phyloP scores from a whole-genome alignment of 2,888 invertebrate genomes.

The Coelinius sp. region DNA sequence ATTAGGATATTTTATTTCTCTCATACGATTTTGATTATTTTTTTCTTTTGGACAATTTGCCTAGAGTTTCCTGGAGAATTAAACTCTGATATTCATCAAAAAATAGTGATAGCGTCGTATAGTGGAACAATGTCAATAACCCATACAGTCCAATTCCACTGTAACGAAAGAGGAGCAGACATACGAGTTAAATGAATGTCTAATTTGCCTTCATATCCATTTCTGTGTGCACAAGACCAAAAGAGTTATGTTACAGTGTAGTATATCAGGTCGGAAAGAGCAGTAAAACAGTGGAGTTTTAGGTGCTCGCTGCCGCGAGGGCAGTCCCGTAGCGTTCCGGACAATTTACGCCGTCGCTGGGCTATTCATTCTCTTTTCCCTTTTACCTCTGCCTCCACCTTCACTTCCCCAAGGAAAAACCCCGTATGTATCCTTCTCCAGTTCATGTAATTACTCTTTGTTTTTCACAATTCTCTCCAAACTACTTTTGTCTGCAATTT shows the following conservation, averaged over 20 bases:
- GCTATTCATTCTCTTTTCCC: constrained; percentile 41
- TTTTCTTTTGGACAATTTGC: no score
- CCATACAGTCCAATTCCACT: no score
- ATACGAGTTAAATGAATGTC: background rate
- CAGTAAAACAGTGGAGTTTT: background rate
- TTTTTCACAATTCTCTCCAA: background rate
- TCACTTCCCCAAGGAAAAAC: background rate
- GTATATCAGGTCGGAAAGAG: background rate
- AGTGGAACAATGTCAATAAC: no score
- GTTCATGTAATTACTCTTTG: background rate
- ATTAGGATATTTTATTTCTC: no score
- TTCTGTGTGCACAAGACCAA: background rate
- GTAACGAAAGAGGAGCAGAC: no score
- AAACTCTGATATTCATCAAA: no score
- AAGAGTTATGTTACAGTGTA: background rate
- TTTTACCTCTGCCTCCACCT: background rate
- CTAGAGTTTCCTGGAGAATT: no score
- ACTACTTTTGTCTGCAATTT: no score
- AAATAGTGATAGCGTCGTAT: no score
- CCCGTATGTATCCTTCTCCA: background rate
- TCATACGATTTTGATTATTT: no score
- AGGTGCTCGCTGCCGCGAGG: background rate
- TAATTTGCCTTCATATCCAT: background rate
- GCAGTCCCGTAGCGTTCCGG: constrained; percentile 29
- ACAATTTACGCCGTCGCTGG: constrained; percentile 37